Percentiles rank a stretch among this genome's conserved stretches.
phyloP scores from a whole-genome alignment of 2,113 vertebrate genomes.

The Clarias gariepinus region DNA sequence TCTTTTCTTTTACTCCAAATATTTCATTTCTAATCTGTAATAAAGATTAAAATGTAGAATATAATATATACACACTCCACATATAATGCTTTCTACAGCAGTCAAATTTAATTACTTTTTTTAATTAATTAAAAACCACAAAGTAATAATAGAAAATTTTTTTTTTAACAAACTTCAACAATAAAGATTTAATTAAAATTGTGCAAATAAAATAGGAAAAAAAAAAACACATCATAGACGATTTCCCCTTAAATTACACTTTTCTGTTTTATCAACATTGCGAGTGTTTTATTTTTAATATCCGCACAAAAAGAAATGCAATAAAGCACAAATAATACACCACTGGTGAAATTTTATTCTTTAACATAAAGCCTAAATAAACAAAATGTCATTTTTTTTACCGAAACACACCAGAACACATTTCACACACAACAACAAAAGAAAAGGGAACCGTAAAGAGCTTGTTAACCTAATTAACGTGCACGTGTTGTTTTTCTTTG shows the following conservation, averaged over 20 bases:
- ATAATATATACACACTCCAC: neutral
- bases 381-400: neutral
- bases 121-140: neutral
- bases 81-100: neutral
- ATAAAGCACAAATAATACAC: neutral
- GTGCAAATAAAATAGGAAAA: neutral
- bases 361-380: conserved; percentile 13
- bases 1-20: neutral
- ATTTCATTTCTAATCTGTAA: neutral
- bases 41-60: neutral
- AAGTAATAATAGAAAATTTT: neutral
- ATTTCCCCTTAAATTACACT: neutral
- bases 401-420: conserved; percentile 22
- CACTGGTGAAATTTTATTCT: neutral
- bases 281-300: neutral
- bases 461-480: neutral
- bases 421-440: conserved; percentile 2
- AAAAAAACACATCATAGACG: neutral
- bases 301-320: neutral
- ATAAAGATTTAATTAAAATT: neutral
- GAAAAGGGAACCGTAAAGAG: neutral
- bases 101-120: neutral
- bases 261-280: neutral
- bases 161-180: neutral
- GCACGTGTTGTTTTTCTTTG: neutral